phyloP scores from a whole-genome alignment of 2,797 vertebrate species.

The Hemitrygon akajei region DNA sequence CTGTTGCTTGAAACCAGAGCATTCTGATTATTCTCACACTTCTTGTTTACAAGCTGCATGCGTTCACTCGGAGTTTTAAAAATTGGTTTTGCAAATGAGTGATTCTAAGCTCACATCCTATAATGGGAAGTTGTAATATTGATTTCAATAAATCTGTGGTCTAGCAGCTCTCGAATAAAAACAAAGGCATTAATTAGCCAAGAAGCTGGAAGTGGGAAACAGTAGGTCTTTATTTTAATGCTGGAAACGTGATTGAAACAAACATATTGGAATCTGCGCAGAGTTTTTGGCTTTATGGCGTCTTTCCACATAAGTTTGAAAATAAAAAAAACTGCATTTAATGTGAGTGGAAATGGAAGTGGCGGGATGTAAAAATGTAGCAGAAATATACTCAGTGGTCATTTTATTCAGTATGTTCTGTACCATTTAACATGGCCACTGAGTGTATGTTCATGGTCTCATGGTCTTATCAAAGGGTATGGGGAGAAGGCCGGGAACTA shows the following conservation, averaged over 20 bases:
- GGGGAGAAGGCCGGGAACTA: too few species aligned
- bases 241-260: too few species aligned
- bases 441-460: too few species aligned
- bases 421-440: too few species aligned
- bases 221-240: not conserved
- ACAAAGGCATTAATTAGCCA: not conserved
- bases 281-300: not conserved
- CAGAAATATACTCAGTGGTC: not conserved
- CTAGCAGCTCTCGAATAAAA: not conserved
- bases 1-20: not conserved
- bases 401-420: too few species aligned
- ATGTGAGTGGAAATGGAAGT: not conserved
- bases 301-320: not conserved
- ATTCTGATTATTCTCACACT: too few species aligned
- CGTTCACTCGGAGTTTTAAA: not conserved
- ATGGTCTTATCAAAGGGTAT: too few species aligned
- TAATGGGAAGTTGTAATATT: not conserved
- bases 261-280: too few species aligned
- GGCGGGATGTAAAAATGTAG: not conserved
- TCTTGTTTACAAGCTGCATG: not conserved
- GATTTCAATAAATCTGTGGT: not conserved
- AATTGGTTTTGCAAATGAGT: not conserved
- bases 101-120: not conserved
- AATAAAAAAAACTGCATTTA: not conserved
- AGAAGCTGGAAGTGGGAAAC: not conserved